phyloP scores from a whole-genome alignment of 64 coral and sea anemone genomes.

The Exaiptasia diaphana region DNA sequence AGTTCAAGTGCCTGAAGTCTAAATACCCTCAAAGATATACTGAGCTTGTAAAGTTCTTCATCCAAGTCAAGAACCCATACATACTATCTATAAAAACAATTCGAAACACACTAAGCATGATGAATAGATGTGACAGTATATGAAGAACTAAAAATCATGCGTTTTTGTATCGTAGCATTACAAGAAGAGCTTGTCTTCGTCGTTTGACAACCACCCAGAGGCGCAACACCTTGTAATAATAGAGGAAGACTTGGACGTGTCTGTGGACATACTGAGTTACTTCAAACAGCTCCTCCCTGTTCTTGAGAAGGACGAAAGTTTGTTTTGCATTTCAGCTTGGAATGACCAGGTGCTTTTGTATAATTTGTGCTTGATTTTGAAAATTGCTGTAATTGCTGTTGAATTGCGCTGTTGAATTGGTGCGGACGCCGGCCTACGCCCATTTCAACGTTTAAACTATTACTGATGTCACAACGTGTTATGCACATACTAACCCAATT shows the following conservation, averaged over 20 bases:
- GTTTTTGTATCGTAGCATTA: conserved; percentile 90
- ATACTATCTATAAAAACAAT: too few relatives aligned
- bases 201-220: conserved; percentile 61
- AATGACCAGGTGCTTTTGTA: conserved; percentile 88
- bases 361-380: neutral
- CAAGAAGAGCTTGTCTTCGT: conserved; percentile 60
- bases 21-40: too few relatives aligned
- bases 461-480: too few relatives aligned
- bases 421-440: too few relatives aligned
- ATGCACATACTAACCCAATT: too few relatives aligned
- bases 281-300: conserved; percentile 83
- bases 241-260: conserved; percentile 62
- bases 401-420: neutral
- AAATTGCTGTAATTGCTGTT: neutral
- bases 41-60: too few relatives aligned
- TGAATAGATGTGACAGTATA: too few relatives aligned
- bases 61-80: too few relatives aligned
- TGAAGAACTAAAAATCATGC: too few relatives aligned
- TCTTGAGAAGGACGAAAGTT: conserved; percentile 80
- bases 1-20: too few relatives aligned
- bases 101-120: too few relatives aligned
- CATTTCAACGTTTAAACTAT: too few relatives aligned
- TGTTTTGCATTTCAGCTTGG: conserved; percentile 94
- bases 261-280: conserved; percentile 76
- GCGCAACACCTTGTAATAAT: conserved; percentile 59